These are phyloP conservation scores for Fringilla coelebs DNA, from an alignment of 2,797 vertebrate species.

Conservation along the genomic window DNA sequence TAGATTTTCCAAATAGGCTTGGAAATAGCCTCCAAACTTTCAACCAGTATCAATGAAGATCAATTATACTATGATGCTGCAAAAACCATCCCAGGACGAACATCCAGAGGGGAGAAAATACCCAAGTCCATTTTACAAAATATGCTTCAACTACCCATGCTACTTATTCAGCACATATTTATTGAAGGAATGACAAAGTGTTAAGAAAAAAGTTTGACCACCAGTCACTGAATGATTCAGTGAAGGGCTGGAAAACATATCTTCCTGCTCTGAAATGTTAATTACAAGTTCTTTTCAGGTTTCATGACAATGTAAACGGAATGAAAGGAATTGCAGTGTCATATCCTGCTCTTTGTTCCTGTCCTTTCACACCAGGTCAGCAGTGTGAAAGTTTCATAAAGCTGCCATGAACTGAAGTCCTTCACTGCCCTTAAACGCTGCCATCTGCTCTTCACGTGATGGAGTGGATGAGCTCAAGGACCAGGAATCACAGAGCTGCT, in stretches of 20 bases:
- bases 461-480: neutral
- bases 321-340: slow-evolving; percentile 41
- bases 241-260: neutral
- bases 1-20: neutral
- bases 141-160: neutral
- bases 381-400: slow-evolving; percentile 24
- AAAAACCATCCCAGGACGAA: neutral
- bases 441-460: neutral
- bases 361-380: neutral
- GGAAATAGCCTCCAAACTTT: neutral
- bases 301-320: neutral
- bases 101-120: neutral
- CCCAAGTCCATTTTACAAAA: neutral
- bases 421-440: neutral
- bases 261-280: slow-evolving; percentile 8
- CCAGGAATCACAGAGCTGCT: neutral
- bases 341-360: slow-evolving; percentile 53
- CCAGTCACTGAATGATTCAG: neutral
- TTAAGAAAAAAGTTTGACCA: neutral
- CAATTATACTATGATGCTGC: neutral
- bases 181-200: neutral
- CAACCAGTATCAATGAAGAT: neutral
- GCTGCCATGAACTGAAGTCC: neutral
- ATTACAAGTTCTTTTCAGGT: neutral
- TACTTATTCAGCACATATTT: neutral